Percentiles rank a stretch among this genome's conserved stretches.
Evolutionary conservation across 2,113 vertebrate genomes (phyloP).

Genomic region (Bettongia penicillata): DNA sequence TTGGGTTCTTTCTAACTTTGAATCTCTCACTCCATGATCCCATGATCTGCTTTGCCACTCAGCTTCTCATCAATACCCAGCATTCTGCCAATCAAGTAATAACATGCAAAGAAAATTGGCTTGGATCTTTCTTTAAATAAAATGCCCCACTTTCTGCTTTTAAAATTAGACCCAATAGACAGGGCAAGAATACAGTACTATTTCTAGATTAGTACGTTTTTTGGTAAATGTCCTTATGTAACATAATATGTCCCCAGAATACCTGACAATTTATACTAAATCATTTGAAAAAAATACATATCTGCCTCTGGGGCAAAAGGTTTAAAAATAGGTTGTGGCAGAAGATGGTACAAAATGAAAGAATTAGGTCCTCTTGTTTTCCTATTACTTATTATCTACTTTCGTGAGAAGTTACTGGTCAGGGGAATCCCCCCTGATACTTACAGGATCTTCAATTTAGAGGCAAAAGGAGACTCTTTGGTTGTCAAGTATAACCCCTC

Average conservation of each 20-base stretch:
- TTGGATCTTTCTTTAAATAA: not conserved
- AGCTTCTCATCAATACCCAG: slow-evolving; percentile 25
- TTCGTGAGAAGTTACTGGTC: not conserved
- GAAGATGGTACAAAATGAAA: slow-evolving; percentile 21
- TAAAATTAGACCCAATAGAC: slow-evolving; percentile 54
- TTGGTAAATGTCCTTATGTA: slow-evolving; percentile 48
- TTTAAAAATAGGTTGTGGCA: slow-evolving; percentile 29
- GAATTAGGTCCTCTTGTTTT: slow-evolving; percentile 32
- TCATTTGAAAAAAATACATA: slow-evolving; percentile 47
- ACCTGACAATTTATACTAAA: slow-evolving; percentile 58
- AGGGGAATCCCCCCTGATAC: not conserved
- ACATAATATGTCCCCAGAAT: slow-evolving; percentile 48
- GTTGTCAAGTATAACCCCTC: not conserved
- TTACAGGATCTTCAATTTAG: not conserved
- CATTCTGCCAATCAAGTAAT: not conserved
- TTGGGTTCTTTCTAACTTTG: not conserved
- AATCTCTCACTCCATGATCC: not conserved
- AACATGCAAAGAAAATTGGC: not conserved
- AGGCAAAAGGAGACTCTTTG: not conserved
- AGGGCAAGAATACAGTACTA: slow-evolving; percentile 43
- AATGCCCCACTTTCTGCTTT: slow-evolving; percentile 45
- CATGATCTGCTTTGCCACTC: slow-evolving; percentile 44
- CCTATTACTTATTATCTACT: not conserved
- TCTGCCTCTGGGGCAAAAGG: not conserved
- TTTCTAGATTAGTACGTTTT: slow-evolving; percentile 57